Base-by-base conservation (phyloP, 2,888 invertebrate genomes). In the Himalopsyche anomala region DNA sequence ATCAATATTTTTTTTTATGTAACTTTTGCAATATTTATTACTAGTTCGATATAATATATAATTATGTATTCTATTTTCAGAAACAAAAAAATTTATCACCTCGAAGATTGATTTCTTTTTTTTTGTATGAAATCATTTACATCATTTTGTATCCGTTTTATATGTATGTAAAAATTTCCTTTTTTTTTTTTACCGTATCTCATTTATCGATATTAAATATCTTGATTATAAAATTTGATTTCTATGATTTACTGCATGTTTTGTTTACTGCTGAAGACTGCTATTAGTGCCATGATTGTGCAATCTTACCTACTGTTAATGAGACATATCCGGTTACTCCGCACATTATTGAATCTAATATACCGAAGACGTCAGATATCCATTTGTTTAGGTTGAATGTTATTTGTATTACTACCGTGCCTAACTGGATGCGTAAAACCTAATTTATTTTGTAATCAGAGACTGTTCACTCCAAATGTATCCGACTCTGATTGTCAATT, bases 211-310 rank as follows among this genome's bases (percentile, higher is more conserved):
- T 45, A 8, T 45, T 0, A 45, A 45, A 2, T 9, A 40, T 45
- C 45, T 45, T 11, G 45, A 45, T 9, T 6, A 45, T 51, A 51
- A 8, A 45, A 45, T 5, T 51, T 15, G 51, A 62, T 62, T 19
- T 8, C 28, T 62, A 62, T 62, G 19, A 62, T 19, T 11, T 36
- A 74, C 28, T 28, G 28, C 69, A 69, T 69, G 28, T 69, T 69
- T 69, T 69, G 9, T 69, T 69, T 69, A 69, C 38, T 74, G 51
- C 15, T 51, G 36, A 36, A 74, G 74, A 74, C 74, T 74, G 5
- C 74, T 36, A 36, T 74, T 74, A 74, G 74, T 74, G 74, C 74
- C 74, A 74, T 74, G 36, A 5, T 38, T 74, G 15, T 38, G 36
- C 74, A 74, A 36, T 28, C 28, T 28, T 28, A 69, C 5, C 12